A percentile compares a stretch with the other conserved stretches of the same genome.
Evolutionary conservation across 2,888 invertebrate genomes (phyloP).

Genomic region (Choreutis nemorana): DNA sequence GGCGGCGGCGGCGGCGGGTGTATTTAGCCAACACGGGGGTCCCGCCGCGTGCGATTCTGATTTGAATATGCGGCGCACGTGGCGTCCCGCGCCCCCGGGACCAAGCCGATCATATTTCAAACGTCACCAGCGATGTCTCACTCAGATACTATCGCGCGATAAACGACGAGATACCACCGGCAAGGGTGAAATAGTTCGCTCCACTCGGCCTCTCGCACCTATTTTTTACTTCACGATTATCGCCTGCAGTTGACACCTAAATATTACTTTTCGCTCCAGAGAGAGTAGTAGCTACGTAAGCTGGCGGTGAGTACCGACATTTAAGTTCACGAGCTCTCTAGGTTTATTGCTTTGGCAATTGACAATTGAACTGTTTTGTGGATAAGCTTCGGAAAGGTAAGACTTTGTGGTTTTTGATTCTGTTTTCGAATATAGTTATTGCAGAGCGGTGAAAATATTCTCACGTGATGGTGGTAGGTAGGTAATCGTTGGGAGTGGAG

Average conservation of each 20-base stretch:
- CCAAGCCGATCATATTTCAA: constrained; percentile 65
- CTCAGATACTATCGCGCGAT: constrained; percentile 65
- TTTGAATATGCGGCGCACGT: constrained; percentile 66
- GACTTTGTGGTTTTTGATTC: not conserved
- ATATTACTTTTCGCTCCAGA: constrained; percentile 57
- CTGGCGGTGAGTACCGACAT: constrained; percentile 23
- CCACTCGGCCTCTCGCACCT: constrained; percentile 28
- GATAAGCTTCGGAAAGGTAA: not conserved
- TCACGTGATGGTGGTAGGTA: constrained; percentile 33
- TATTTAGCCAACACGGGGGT: constrained; percentile 66
- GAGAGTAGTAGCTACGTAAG: too few relatives aligned
- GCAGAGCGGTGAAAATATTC: constrained; percentile 20
- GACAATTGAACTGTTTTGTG: constrained; percentile 18
- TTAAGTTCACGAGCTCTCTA: constrained; percentile 34
- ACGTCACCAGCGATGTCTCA: constrained; percentile 66
- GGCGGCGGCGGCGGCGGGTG: constrained; percentile 41
- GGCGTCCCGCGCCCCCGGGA: constrained; percentile 52
- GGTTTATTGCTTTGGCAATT: constrained; percentile 47
- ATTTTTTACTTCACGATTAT: constrained; percentile 63
- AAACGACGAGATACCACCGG: constrained; percentile 50
- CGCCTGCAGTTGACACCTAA: constrained; percentile 64
- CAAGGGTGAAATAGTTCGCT: constrained; percentile 57
- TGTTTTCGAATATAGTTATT: constrained; percentile 4
- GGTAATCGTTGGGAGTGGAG: constrained; percentile 58
- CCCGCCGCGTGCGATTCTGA: constrained; percentile 60